These are phyloP conservation scores for Grammatotria lemairii DNA, from an alignment of 2,113 vertebrate genomes.

Conservation along the genomic window DNA sequence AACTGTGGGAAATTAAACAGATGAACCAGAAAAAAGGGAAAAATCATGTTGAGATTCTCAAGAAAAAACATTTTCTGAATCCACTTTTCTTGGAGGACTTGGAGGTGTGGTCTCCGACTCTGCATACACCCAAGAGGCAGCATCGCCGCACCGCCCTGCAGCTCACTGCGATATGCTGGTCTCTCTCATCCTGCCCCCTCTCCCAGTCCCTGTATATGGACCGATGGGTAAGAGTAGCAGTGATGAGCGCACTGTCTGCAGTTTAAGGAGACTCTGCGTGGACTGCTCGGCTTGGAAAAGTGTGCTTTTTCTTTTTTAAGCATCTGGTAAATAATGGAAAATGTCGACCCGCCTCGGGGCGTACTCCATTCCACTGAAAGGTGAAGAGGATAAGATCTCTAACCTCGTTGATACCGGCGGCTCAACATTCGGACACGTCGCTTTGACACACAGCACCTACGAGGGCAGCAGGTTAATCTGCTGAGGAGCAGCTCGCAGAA, in stretches of 20 bases:
- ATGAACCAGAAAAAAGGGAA: not conserved
- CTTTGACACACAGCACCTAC: not conserved
- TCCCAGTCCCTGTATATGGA: not conserved
- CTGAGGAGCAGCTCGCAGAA: not conserved
- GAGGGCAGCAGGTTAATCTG: not conserved
- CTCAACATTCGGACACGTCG: not conserved
- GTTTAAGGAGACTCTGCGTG: not conserved
- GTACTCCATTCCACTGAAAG: not conserved
- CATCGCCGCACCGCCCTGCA: not conserved
- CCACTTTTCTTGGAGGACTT: not conserved
- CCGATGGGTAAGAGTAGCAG: not conserved
- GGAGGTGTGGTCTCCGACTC: not conserved
- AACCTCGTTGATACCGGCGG: not conserved
- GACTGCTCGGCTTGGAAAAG: not conserved
- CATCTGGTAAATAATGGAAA: not conserved
- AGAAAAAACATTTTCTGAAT: not conserved
- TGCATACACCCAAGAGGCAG: not conserved
- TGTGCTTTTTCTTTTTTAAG: not conserved
- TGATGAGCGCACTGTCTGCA: not conserved
- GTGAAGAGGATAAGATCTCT: not conserved
- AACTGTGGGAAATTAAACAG: not conserved
- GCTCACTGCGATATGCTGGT: not conserved
- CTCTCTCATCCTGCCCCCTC: accelerated
- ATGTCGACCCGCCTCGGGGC: not conserved
- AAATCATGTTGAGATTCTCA: not conserved